These are phyloP conservation scores for Myotis lucifugus DNA, from an alignment of 2,113 vertebrate species.

Conservation along the genomic window DNA sequence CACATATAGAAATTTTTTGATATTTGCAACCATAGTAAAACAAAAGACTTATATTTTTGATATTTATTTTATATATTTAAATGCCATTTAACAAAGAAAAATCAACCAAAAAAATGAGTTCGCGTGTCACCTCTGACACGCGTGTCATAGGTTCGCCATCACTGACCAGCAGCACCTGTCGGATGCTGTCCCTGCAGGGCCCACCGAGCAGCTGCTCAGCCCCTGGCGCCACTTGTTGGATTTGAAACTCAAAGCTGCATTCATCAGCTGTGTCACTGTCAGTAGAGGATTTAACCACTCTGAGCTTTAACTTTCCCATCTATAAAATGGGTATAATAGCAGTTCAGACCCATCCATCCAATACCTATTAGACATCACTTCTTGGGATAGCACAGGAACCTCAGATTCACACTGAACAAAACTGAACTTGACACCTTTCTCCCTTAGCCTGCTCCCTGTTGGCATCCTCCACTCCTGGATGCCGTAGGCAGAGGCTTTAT, in stretches of 20 bases:
- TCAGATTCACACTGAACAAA: not conserved
- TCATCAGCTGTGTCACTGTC: not conserved
- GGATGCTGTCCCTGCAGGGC: not conserved
- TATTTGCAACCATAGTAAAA: no score
- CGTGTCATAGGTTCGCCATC: no score
- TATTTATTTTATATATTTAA: no score
- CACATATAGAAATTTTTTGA: no score
- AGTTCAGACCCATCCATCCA: not conserved
- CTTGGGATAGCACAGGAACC: not conserved
- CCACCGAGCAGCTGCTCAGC: not conserved
- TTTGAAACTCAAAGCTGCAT: not conserved
- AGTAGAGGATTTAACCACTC: not conserved
- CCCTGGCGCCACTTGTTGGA: not conserved
- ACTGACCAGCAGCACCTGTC: not conserved
- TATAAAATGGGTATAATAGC: not conserved
- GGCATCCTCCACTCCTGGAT: not conserved
- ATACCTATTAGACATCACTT: no score
- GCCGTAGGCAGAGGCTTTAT: not conserved
- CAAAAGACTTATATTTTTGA: no score
- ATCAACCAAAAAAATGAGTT: no score
- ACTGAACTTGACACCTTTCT: not conserved
- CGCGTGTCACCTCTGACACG: no score
- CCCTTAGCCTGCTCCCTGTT: not conserved
- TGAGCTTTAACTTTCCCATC: not conserved
- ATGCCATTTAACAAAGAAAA: no score